phyloP scores from a whole-genome alignment of 1,140 invertebrate genomes.

The Diabrotica virgifera region DNA sequence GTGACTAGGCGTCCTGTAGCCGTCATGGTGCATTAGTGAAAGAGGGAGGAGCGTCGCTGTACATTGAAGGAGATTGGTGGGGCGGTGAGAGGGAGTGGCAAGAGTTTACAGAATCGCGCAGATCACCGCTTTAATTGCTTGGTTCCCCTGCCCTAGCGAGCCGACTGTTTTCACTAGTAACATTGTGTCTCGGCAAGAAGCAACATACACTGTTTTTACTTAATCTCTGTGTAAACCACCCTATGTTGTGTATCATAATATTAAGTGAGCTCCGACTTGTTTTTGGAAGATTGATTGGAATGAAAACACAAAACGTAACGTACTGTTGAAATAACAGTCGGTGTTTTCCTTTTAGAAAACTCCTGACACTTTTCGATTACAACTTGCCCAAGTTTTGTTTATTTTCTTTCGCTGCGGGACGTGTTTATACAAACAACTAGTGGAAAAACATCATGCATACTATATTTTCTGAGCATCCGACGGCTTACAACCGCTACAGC shows the following conservation, averaged over 20 bases:
- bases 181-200: conserved; percentile 47
- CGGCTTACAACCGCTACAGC: conserved; percentile 59
- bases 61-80: conserved; percentile 28
- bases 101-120: conserved; percentile 25
- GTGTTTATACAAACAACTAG: conserved; percentile 30
- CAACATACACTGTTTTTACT: conserved; percentile 50
- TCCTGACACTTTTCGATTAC: conserved; percentile 25
- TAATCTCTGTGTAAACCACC: conserved; percentile 50
- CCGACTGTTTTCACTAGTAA: conserved; percentile 50
- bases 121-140: conserved; percentile 29
- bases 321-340: conserved; percentile 37
- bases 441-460: conserved; percentile 70
- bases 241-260: conserved; percentile 52
- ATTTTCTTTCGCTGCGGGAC: conserved; percentile 27
- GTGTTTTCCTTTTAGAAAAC: conserved; percentile 41
- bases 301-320: conserved; percentile 43
- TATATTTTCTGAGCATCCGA: conserved; percentile 80
- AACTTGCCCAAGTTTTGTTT: conserved; percentile 31
- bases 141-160: conserved; percentile 25
- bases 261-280: conserved; percentile 48
- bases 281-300: conserved; percentile 48
- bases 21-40: conserved; percentile 38
- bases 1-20: conserved; percentile 19
- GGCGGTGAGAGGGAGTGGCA: conserved; percentile 21
- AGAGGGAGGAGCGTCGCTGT: conserved; percentile 22